Evolutionary conservation across 2,888 invertebrate species (phyloP).

Genomic region (Drosophila melanocephala): DNA sequence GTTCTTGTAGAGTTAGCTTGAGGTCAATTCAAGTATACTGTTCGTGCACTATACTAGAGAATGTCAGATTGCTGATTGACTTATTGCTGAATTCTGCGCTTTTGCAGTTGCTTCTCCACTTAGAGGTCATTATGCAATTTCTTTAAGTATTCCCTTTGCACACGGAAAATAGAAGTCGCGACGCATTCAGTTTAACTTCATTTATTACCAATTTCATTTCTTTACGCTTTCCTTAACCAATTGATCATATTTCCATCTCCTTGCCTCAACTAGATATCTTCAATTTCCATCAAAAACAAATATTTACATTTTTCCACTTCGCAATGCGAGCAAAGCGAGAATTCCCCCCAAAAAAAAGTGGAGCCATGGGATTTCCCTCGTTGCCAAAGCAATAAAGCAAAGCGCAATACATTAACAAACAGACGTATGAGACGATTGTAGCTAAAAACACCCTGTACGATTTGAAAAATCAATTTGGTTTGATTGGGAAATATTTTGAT

Average conservation of each 20-base stretch:
- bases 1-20: not conserved
- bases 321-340: conserved; percentile 22
- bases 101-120: not conserved
- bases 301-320: conserved; percentile 62
- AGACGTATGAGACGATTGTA: not conserved
- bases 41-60: not conserved
- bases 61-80: conserved; percentile 17
- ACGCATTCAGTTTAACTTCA: not conserved
- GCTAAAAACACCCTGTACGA: conserved; percentile 2
- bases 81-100: not conserved
- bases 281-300: conserved; percentile 61
- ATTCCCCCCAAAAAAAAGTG: not conserved
- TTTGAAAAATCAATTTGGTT: not conserved
- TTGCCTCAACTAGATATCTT: conserved; percentile 27
- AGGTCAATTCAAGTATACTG: conserved; percentile 2
- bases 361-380: conserved; percentile 1
- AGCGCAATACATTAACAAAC: conserved; percentile 10
- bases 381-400: conserved; percentile 15
- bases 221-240: not conserved
- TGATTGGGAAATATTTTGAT: not conserved
- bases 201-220: conserved; percentile 12
- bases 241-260: conserved; percentile 14
- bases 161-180: not conserved
- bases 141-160: not conserved
- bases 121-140: not conserved